phyloP scores from a whole-genome alignment of 1,140 invertebrate species.

The Danaus melanippus region DNA sequence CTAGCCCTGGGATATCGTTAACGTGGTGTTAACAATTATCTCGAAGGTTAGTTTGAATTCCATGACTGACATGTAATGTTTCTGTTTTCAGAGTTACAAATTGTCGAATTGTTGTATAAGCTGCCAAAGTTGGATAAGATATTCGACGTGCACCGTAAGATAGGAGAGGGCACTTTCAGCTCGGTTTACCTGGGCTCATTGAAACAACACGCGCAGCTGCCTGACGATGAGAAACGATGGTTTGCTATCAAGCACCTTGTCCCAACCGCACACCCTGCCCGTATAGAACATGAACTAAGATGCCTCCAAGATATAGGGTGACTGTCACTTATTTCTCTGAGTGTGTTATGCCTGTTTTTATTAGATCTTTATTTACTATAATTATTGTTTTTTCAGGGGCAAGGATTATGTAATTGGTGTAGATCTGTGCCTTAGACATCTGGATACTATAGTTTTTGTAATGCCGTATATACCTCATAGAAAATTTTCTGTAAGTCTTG shows the following conservation, averaged over 20 bases:
- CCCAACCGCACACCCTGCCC: slow-evolving; percentile 84
- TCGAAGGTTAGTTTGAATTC: slow-evolving; percentile 22
- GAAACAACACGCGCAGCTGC: slow-evolving; percentile 68
- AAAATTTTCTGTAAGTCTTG: slow-evolving; percentile 80
- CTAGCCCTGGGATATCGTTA: slow-evolving; percentile 12
- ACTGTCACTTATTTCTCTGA: slow-evolving; percentile 18
- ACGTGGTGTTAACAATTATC: slow-evolving; percentile 6
- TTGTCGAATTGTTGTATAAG: slow-evolving; percentile 67
- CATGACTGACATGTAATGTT: neutral
- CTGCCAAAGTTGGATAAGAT: slow-evolving; percentile 77
- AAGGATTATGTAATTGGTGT: slow-evolving; percentile 87
- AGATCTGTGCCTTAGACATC: slow-evolving; percentile 82
- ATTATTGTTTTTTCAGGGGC: slow-evolving; percentile 75
- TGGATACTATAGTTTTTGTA: slow-evolving; percentile 88
- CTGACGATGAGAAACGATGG: slow-evolving; percentile 69
- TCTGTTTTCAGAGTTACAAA: slow-evolving; percentile 58
- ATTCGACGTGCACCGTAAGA: slow-evolving; percentile 79
- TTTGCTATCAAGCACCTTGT: slow-evolving; percentile 89
- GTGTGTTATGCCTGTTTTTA: slow-evolving; percentile 3
- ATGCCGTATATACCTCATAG: slow-evolving; percentile 93
- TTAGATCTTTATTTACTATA: slow-evolving; percentile 6
- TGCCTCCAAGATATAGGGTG: slow-evolving; percentile 88
- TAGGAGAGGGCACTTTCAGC: slow-evolving; percentile 88
- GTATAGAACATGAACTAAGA: slow-evolving; percentile 83
- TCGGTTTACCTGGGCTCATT: slow-evolving; percentile 83